Evolutionary conservation across 2,888 invertebrate genomes (phyloP).

Genomic region (Troilus luridus): DNA sequence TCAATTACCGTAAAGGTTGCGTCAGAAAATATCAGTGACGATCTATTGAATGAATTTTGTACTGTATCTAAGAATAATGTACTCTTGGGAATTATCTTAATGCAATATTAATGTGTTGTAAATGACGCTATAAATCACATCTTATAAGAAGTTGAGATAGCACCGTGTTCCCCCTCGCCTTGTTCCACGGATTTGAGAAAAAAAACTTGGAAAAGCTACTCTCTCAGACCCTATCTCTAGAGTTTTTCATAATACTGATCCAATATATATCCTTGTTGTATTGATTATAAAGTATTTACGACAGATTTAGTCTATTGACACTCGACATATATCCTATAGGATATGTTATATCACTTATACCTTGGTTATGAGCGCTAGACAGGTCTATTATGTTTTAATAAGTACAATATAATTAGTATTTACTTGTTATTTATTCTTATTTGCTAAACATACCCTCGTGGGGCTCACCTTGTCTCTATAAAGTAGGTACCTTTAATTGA

Average conservation of each 20-base stretch:
- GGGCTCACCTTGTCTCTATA: too few relatives aligned
- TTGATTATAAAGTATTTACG: not conserved
- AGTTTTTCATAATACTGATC: not conserved
- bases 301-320: too few relatives aligned
- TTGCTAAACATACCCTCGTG: too few relatives aligned
- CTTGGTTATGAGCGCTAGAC: too few relatives aligned
- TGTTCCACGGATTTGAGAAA: not conserved
- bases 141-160: constrained; percentile 8
- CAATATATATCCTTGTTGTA: not conserved
- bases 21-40: not conserved
- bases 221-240: not conserved
- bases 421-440: too few relatives aligned
- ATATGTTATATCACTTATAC: too few relatives aligned
- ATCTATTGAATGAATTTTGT: not conserved
- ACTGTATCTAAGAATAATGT: not conserved
- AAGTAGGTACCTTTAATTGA: too few relatives aligned
- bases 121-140: constrained; percentile 24
- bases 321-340: too few relatives aligned
- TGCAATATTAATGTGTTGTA: constrained; percentile 14
- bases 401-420: too few relatives aligned
- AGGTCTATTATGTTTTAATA: too few relatives aligned
- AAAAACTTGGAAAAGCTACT: not conserved
- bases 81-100: not conserved
- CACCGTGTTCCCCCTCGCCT: not conserved
- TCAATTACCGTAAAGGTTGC: not conserved